A percentile compares a stretch with the other conserved stretches of the same genome.
Evolutionary conservation across 2,888 invertebrate genomes (phyloP).

Genomic region (Slavum lentiscoides): DNA sequence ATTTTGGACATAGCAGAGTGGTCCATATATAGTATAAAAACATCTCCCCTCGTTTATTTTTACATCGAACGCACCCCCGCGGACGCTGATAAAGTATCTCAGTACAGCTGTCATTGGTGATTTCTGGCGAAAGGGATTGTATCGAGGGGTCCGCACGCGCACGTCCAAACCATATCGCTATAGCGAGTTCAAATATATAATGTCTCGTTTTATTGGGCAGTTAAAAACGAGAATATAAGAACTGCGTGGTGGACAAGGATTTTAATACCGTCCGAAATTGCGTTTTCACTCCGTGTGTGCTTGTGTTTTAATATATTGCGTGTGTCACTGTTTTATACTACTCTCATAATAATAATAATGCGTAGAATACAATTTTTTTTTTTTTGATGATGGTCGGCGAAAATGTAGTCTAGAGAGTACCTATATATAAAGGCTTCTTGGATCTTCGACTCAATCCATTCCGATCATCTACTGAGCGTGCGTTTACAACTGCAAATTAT

Average conservation of each 20-base stretch:
- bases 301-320: too few species aligned
- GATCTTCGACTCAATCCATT: background rate
- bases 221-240: background rate
- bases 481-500: too few species aligned
- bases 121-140: background rate
- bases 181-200: background rate
- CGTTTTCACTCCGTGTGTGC: background rate
- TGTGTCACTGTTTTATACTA: too few species aligned
- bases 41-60: background rate
- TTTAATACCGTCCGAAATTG: slow-evolving; percentile 10
- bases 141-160: too few species aligned
- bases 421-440: too few species aligned
- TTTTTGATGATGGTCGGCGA: too few species aligned
- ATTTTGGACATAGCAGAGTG: background rate
- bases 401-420: background rate
- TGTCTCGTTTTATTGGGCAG: slow-evolving; percentile 10
- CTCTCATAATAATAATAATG: too few species aligned
- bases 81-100: background rate
- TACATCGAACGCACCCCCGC: background rate
- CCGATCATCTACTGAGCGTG: background rate
- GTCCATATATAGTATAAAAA: background rate
- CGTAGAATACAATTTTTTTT: background rate
- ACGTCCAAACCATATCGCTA: background rate
- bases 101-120: slow-evolving; percentile 20
- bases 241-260: background rate